Evolutionary conservation across 2,888 invertebrate genomes (phyloP), one percentile per base, ranked within the genome.

Genomic region (Patella depressa): DNA sequence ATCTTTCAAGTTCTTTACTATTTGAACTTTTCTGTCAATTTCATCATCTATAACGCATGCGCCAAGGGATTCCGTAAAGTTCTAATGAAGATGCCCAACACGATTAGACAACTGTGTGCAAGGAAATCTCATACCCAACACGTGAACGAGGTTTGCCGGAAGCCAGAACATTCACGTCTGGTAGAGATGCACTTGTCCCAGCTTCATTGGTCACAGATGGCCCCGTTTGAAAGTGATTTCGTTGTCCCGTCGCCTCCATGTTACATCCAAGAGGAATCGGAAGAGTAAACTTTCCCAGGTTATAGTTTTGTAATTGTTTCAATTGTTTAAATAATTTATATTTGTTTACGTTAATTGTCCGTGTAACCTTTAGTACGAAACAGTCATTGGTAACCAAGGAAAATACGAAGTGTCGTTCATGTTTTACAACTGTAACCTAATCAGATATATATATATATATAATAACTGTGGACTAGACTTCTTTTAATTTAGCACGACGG

Each of bases 11-110:
- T 95, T 83, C 93, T 96, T 72, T 96, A 96, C 92, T 93, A 96
- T 88, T 95, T 95, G 7, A 96, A 96, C 92, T 96, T 96, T 88
- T 95, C 95, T 69, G 95, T 96, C n/a, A 88, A 86, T 78, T 85
- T 88, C 72, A 72, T 86, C 9, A 93, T 96, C 71, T 96, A 96
- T 92, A 96, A 96, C 92, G 93, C 95, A 73, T 87, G 87, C 75
- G 85, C 84, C 4, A 85, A 84, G 55, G 87, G 83, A 57, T 89
- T 89, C 75, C 82, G 88, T 17, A 76, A 74, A 3, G 87, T 86
- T 5, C 75, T 88, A 53, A 54, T 82, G 71, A 74, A 80, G 11
- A 74, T 85, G 14, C 82, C 84, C 0, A 24, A 72, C 17, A 75
- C 69, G n/a, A 15, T 80, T 4, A 82, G 81, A 29, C 65, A 73